Percentiles rank a stretch among this genome's conserved stretches.
Evolutionary conservation across 2,888 invertebrate species (phyloP).

Genomic region (Steinernema carpocapsae): DNA sequence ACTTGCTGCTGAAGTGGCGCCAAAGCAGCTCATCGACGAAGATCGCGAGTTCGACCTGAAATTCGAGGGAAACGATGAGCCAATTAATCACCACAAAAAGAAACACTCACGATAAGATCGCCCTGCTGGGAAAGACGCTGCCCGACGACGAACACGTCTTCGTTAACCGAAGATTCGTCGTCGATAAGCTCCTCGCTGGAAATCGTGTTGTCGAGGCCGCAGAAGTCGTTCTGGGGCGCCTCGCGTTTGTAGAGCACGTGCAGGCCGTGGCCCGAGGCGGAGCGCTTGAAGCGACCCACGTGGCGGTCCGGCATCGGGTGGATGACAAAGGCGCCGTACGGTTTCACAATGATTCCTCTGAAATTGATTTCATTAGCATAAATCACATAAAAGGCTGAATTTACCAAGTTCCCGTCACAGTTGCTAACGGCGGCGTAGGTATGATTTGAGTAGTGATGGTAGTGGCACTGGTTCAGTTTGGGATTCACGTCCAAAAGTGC

Average conservation of each 20-base stretch:
- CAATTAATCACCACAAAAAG: slow-evolving; percentile 3
- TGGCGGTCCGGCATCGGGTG: slow-evolving; percentile 67
- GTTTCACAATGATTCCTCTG: slow-evolving; percentile 64
- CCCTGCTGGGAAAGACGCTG: slow-evolving; percentile 59
- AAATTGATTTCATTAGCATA: neutral
- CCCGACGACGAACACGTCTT: slow-evolving; percentile 67
- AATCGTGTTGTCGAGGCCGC: slow-evolving; percentile 65
- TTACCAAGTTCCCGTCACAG: slow-evolving; percentile 64
- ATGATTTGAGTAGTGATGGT: slow-evolving; percentile 57
- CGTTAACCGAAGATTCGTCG: slow-evolving; percentile 66
- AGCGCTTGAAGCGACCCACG: slow-evolving; percentile 56
- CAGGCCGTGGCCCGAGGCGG: slow-evolving; percentile 46
- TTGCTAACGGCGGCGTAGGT: slow-evolving; percentile 65
- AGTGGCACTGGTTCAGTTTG: slow-evolving; percentile 60
- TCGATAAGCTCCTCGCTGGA: slow-evolving; percentile 65
- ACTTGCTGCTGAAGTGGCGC: slow-evolving; percentile 65
- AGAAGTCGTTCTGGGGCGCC: slow-evolving; percentile 55
- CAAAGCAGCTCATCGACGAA: slow-evolving; percentile 68
- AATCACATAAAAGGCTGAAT: neutral
- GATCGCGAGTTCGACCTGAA: slow-evolving; percentile 67
- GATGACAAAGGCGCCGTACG: slow-evolving; percentile 60
- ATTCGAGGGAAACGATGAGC: neutral
- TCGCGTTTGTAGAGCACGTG: slow-evolving; percentile 67
- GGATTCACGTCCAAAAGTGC: slow-evolving; percentile 46
- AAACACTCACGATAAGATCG: slow-evolving; percentile 54